Conservation (phyloP, 2,888 invertebrate genomes). For the Cataglyphis cursor region DNA sequence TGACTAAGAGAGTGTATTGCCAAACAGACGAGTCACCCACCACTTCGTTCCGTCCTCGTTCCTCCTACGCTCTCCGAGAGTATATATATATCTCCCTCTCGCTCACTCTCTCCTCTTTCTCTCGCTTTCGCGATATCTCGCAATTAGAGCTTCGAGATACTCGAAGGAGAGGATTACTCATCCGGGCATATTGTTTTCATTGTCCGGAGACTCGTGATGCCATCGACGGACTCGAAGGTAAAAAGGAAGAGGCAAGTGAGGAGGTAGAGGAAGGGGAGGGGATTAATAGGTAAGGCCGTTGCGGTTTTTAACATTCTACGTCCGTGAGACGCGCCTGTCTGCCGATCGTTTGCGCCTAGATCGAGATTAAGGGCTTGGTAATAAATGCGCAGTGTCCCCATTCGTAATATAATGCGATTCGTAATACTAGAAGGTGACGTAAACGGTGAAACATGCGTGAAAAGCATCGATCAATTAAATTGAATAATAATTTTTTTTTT, state of each 20-base stretch:
- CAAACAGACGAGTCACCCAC: constrained; percentile 43
- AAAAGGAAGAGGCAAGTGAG: constrained; percentile 25
- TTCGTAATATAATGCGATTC: too few relatives aligned
- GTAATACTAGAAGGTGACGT: background rate
- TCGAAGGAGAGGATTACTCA: constrained; percentile 75
- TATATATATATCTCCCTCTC: background rate
- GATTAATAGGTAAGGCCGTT: constrained; percentile 9
- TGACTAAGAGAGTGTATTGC: constrained; percentile 70
- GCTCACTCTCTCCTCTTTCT: constrained; percentile 18
- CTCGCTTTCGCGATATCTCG: constrained; percentile 33
- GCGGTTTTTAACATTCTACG: constrained; percentile 13
- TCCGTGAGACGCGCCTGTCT: constrained; percentile 20
- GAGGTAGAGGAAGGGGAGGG: background rate
- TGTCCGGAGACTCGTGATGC: constrained; percentile 66
- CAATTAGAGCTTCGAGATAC: constrained; percentile 65
- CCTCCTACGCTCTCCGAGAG: constrained; percentile 11
- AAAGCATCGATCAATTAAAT: background rate
- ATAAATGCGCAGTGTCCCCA: background rate
- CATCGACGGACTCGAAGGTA: constrained; percentile 42
- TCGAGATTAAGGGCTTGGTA: constrained; percentile 23
- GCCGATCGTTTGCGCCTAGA: constrained; percentile 6
- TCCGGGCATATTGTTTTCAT: constrained; percentile 75
- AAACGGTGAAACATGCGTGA: background rate
- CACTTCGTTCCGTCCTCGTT: constrained; percentile 5
- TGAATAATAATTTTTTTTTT: background rate